Evolutionary conservation across 1,140 invertebrate species (phyloP), one percentile per base, ranked within the genome.

Genomic region (Microplitis mediator): DNA sequence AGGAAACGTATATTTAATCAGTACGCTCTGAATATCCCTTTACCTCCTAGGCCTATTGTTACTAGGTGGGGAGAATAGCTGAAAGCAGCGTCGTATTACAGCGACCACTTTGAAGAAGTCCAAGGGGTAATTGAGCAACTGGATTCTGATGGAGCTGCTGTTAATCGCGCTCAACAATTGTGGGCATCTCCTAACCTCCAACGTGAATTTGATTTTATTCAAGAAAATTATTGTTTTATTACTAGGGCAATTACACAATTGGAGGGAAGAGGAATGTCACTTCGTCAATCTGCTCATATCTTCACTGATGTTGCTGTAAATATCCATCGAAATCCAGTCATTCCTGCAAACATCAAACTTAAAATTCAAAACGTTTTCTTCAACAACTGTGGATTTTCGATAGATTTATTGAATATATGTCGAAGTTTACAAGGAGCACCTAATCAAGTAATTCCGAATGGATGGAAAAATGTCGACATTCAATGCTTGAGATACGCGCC

Each of bases 11-110:
- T 75, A 13, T 87, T 80, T 72, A 82, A 78, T 72, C 76, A 80
- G 71, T 74, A 71, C 64, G 64, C 77, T 34, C 79, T 82, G 62
- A 75, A 80, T 65, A 35, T 85, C 39, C 68, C 78, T 39, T 75
- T 87, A 39, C 82, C 81, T 63, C 84, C 82, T 67, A 72, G 82
- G 74, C 84, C 82, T 71, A 75, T 83, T 60, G 16, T 85, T 56
- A 86, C 84, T 45, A 73, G 83, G 16, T 87, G 83, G 84, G 82
- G 82, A 71, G 86, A 83, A 13, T 86, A 82, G 85, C 67, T 85
- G 16, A 72, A 80, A 66, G 79, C 82, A 69, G 80, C 68, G 69
- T 35, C 75, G 58, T 85, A 76, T 76, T 84, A 82, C 68, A 68
- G 65, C 72, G 74, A 80, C 32, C 32, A 84, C 80, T 81, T 80